Evolutionary conservation across 2,888 invertebrate species (phyloP).

Genomic region (Isotomurus palustris): DNA sequence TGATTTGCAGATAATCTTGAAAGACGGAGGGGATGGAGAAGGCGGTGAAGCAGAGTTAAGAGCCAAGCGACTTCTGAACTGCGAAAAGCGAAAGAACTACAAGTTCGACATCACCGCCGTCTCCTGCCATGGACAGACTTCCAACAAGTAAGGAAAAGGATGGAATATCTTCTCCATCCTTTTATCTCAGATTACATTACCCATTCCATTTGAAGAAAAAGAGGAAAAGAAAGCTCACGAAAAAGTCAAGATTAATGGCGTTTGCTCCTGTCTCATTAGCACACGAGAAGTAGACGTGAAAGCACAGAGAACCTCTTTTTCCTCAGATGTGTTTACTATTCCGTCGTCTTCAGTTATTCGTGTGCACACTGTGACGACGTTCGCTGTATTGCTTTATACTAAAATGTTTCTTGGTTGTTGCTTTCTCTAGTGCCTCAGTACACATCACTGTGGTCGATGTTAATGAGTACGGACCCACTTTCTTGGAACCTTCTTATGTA

Average conservation of each 20-base stretch:
- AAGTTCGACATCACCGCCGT: constrained; percentile 93
- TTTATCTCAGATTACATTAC: too few species aligned
- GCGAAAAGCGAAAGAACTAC: constrained; percentile 89
- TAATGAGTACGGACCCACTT: constrained; percentile 90
- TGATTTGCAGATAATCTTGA: constrained; percentile 49
- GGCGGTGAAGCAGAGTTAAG: constrained; percentile 73
- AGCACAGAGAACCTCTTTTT: too few species aligned
- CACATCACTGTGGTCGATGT: constrained; percentile 93
- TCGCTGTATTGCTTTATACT: too few species aligned
- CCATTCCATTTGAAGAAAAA: too few species aligned
- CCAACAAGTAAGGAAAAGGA: constrained; percentile 62
- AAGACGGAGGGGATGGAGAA: constrained; percentile 51
- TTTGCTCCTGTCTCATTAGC: too few species aligned
- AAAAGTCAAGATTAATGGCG: too few species aligned
- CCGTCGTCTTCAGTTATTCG: too few species aligned
- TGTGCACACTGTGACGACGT: too few species aligned
- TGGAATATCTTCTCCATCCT: constrained; percentile 10
- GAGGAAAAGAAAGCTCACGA: neutral
- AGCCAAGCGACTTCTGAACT: constrained; percentile 79
- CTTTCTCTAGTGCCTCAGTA: constrained; percentile 72
- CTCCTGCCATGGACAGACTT: constrained; percentile 81
- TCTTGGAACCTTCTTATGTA: constrained; percentile 84
- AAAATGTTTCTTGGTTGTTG: constrained; percentile 1
- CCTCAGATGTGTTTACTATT: too few species aligned
- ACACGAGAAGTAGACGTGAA: too few species aligned